phyloP scores from a whole-genome alignment of 2,888 invertebrate genomes.

The Mythimna vitellina region DNA sequence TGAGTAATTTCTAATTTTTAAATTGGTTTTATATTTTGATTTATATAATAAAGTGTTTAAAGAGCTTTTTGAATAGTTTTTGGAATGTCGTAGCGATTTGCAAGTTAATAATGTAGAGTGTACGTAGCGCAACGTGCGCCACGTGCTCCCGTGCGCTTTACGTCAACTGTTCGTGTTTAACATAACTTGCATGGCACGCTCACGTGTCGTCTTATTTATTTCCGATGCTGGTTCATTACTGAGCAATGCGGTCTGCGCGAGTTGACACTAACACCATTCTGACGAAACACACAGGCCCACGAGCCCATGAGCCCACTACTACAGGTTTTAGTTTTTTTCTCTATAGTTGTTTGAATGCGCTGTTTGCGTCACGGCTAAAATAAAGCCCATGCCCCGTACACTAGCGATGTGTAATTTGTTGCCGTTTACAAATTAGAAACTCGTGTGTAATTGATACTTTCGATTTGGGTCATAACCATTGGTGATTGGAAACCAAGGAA shows the following conservation, averaged over 20 bases:
- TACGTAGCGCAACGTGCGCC: conserved; percentile 51
- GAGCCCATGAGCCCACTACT: conserved; percentile 50
- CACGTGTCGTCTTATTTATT: conserved; percentile 67
- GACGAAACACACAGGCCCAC: conserved; percentile 69
- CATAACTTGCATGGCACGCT: conserved; percentile 56
- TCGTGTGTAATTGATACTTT: conserved; percentile 66
- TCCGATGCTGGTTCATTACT: conserved; percentile 68
- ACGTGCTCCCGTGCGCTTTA: conserved; percentile 56
- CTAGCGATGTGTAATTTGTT: conserved; percentile 64
- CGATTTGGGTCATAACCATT: conserved; percentile 55
- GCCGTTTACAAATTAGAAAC: conserved; percentile 65
- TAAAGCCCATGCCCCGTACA: conserved; percentile 52
- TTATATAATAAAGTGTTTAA: conserved; percentile 15
- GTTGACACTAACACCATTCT: conserved; percentile 70
- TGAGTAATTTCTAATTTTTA: conserved; percentile 34
- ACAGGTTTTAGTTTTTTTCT: conserved; percentile 74
- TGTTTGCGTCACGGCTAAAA: conserved; percentile 76
- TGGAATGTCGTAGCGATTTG: conserved; percentile 32
- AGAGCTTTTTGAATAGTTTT: conserved; percentile 33
- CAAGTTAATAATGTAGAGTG: conserved; percentile 31
- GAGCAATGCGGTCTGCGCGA: conserved; percentile 65
- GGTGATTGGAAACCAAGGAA: conserved; percentile 54
- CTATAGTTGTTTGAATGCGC: conserved; percentile 65
- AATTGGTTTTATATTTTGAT: conserved; percentile 28
- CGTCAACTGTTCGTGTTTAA: conserved; percentile 59